Evolutionary conservation across 2,797 vertebrate genomes (phyloP), one percentile per base, ranked within the genome.

Genomic region (Ciconia nigra): DNA sequence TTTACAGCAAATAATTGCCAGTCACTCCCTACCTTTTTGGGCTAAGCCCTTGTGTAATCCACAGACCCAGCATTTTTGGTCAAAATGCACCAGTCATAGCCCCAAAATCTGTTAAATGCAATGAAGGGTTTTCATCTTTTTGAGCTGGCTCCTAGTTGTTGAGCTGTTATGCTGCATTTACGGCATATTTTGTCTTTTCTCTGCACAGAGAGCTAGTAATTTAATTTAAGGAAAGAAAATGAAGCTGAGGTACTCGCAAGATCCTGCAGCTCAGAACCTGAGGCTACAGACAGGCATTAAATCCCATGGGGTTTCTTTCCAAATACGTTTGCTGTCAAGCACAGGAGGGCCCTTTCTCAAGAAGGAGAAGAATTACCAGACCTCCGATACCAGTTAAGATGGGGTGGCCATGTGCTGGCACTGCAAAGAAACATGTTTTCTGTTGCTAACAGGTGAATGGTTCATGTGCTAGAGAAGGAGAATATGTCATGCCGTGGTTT

Each of bases 331-430:
- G 16, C 22, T 55, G 15, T 33, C 35, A 3, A 19, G 42, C 19
- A 26, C 0, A 0, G 25, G 46, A 42, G 13, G 20, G 31, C 5
- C 16, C 28, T 49, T 74, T 37, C 66, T n/a, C 46, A 39, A 29
- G 69, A 9, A 63, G 65, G 13, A 54, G 25, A 66, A 29, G 62
- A 47, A 18, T 51, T 8, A 24, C 17, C 57, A 71, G 21, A 20
- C 2, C 41, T 57, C 51, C 71, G 46, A 18, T 41, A 6, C 41
- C 54, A 7, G 8, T 35, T 46, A 24, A 10, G 67, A 33, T 35
- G 57, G 52, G 41, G 18, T 17, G 26, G 9, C 21, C 8, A 0
- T 35, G 57, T 58, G 37, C n/a, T 46, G 39, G 33, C 54, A 28
- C 28, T 51, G n/a, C 63, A 63, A 12, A 76, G 41, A 35, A 35